Conservation (phyloP, 2,797 vertebrate species). For the Vultur gryphus region DNA sequence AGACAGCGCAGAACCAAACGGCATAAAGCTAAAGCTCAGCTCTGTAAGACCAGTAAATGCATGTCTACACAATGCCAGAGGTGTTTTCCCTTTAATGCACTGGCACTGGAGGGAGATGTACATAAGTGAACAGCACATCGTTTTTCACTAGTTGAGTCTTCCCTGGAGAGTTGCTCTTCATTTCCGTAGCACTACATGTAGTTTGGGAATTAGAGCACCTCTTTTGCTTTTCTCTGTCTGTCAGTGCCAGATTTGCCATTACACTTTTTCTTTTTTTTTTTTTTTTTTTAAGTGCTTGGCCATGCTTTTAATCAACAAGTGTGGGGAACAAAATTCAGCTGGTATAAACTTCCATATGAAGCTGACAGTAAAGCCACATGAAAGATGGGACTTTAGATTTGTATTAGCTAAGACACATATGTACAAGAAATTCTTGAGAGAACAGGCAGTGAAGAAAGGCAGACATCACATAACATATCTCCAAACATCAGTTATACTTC, state of each 20-base stretch:
- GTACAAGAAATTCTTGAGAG: neutral
- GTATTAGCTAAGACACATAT: neutral
- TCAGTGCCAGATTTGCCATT: neutral
- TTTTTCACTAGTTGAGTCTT: neutral
- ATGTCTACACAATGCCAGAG: neutral
- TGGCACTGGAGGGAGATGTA: too few species aligned
- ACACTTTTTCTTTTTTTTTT: too few species aligned
- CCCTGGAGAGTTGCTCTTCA: neutral
- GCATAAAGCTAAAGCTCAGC: neutral
- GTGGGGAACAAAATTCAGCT: neutral
- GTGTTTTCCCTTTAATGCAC: neutral
- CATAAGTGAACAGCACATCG: rapidly evolving
- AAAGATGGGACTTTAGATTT: neutral
- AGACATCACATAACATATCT: neutral
- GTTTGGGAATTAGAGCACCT: neutral
- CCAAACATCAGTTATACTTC: neutral
- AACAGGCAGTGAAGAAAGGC: neutral
- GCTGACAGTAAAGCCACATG: neutral
- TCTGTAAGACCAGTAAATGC: neutral
- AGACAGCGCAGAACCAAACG: neutral
- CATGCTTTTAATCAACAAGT: neutral
- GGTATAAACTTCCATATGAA: neutral
- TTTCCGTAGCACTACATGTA: neutral
- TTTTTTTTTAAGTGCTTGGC: neutral
- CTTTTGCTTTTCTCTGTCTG: neutral